These are phyloP conservation scores for Synanthedon tipuliformis DNA, from an alignment of 2,888 invertebrate genomes.

Conservation along the genomic window DNA sequence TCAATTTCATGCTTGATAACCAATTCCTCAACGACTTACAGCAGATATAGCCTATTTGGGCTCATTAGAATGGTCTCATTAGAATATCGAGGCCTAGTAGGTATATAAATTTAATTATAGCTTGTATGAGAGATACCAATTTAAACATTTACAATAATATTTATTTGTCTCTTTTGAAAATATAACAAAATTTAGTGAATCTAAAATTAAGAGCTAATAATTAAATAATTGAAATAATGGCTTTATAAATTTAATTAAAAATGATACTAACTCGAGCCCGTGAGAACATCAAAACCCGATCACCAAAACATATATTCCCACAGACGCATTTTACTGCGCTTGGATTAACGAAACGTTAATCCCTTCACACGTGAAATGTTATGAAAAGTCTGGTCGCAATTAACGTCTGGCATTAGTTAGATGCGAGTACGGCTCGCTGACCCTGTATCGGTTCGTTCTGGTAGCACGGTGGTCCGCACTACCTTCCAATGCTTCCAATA, in stretches of 20 bases:
- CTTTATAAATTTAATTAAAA: not conserved
- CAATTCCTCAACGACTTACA: too few species aligned
- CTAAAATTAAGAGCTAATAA: too few species aligned
- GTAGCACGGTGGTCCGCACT: conserved; percentile 39
- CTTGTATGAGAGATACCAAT: too few species aligned
- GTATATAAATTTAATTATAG: too few species aligned
- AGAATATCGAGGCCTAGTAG: too few species aligned
- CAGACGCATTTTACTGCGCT: conserved; percentile 19
- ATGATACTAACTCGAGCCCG: conserved; percentile 3
- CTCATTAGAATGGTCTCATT: too few species aligned
- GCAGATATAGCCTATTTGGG: too few species aligned
- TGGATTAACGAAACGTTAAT: conserved; percentile 61
- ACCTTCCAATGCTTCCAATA: conserved; percentile 22
- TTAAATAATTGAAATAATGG: too few species aligned
- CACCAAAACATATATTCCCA: conserved; percentile 33
- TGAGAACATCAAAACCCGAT: conserved; percentile 23
- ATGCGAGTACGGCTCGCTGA: conserved; percentile 20
- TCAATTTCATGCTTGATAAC: too few species aligned
- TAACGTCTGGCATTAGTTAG: conserved; percentile 40
- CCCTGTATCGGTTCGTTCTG: conserved; percentile 17
- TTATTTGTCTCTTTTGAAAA: too few species aligned
- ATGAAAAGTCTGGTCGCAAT: conserved; percentile 45
- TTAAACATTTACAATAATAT: too few species aligned
- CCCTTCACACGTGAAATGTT: conserved; percentile 52
- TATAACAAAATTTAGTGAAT: too few species aligned